Base-by-base conservation (phyloP, 2,888 invertebrate species). In the Cosmopolites sordidus region DNA sequence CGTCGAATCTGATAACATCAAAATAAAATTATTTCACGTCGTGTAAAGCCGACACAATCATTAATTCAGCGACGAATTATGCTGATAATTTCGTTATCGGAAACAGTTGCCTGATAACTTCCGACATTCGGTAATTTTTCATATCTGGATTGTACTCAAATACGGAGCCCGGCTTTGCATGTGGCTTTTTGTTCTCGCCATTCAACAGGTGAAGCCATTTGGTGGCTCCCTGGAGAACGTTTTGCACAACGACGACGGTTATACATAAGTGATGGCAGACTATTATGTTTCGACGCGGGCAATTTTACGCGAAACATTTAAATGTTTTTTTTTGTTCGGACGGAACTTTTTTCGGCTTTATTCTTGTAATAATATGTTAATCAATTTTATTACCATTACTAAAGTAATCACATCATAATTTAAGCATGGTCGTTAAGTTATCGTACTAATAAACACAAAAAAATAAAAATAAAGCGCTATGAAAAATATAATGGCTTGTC, bases 41-140 rank as follows among this genome's bases (percentile, higher is more conserved):
- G 40, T 12, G 16, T 18, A 39, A 27, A 9, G n/a, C 12, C 16
- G 44, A 44, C 48, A 14, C 33, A 40, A 45, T 48, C 54, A 49
- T 54, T 49, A 54, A 54, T 54, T 48, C 43, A 42, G 29, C 17
- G 12, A 27, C 48, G 14, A 48, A 48, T 41, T 48, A 30, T 33
- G 46, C 11, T 37, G 42, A 51, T 51, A 27, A 51, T 51, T 51
- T 46, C 41, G 38, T 40, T 42, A 43, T 51, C 51, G 46, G 46
- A 51, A 51, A 22, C 48, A 17, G 14, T 37, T 30, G 33, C n/a
- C 33, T 39, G 51, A 51, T 51, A 46, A 51, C 42, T 45, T 51
- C 40, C 51, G 51, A 46, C 51, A 42, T 41, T 51, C 42, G 46
- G 42, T 45, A 43, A 51, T 51, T 51, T 51, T 51, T 51, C 51